Base-by-base conservation (phyloP, 1,140 invertebrate genomes). In the Triops cancriformis region DNA sequence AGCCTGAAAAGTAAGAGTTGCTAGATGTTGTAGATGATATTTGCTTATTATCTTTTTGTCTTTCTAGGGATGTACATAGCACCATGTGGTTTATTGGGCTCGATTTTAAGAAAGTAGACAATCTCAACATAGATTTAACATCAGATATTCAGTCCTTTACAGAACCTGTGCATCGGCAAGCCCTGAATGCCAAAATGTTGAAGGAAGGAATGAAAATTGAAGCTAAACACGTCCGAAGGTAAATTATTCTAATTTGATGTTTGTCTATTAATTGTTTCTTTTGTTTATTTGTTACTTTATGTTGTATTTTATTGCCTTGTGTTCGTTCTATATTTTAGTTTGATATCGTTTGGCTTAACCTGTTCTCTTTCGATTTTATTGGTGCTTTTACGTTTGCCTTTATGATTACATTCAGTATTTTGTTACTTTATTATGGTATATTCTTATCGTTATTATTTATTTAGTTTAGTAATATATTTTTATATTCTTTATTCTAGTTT, bases 11-110 rank as follows among this genome's bases (percentile, higher is more conserved):
- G 72, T 75, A 23, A 64, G 14, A 64, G 43, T 23, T 0, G 31
- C 3, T 72, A 80, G 26, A 26, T 1, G 23, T 81, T 80, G 45
- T n/a, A 28, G 1, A n/a, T 78, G 18, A 76, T 51, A 14, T 72
- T 72, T 18, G 73, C 28, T 27, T 72, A 45, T n/a, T 43, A 74
- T 64, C n/a, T 76, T 76, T 75, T 80, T n/a, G n/a, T 28, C 73
- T 74, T 75, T 79, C 73, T 79, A 86, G 86, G 73, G 83, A 83
- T 23, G 85, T 84, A 43, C 82, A 85, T 77, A 91, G 91, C 82
- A 93, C 91, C 0, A 94, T 98, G 89, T 99, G 97, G 98, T 98
- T 98, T 83, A 96, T 99, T 82, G 97, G 97, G 1, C 85, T 99
- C 23, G 89, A 93, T 74, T 98, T 99, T 83, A 89, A 92, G 80